A percentile compares a stretch with the other conserved stretches of the same genome.
Conservation (phyloP, 2,888 invertebrate genomes). For the Tetanocera ferruginea region DNA sequence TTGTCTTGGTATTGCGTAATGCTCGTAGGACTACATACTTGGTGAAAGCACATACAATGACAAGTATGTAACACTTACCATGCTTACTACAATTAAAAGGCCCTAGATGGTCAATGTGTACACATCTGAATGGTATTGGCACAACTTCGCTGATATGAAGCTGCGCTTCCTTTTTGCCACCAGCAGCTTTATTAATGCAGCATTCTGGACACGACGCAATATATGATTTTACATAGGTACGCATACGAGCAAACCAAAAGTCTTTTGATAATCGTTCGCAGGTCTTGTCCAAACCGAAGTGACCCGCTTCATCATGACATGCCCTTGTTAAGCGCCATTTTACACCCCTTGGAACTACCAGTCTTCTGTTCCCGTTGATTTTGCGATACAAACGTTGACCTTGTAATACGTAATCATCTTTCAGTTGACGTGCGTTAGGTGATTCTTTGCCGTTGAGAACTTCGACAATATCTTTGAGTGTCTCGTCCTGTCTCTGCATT, state of each 20-base stretch:
- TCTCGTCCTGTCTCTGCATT: constrained; percentile 17
- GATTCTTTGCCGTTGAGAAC: neutral
- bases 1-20: too few relatives aligned
- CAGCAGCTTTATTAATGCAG: constrained; percentile 44
- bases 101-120: constrained; percentile 42
- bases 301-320: constrained; percentile 54
- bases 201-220: constrained; percentile 44
- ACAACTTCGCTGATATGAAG: constrained; percentile 37
- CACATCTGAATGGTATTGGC: constrained; percentile 40
- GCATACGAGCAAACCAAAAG: constrained; percentile 50
- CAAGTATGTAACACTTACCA: constrained; percentile 65
- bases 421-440: neutral
- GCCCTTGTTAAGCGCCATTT: constrained; percentile 47
- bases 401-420: constrained; percentile 39
- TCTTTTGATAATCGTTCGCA: constrained; percentile 40
- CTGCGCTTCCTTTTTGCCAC: constrained; percentile 41
- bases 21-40: constrained; percentile 16
- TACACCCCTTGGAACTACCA: constrained; percentile 46
- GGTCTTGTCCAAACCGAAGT: constrained; percentile 51
- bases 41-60: constrained; percentile 52
- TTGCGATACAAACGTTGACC: constrained; percentile 38
- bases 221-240: constrained; percentile 48
- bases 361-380: constrained; percentile 18
- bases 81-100: constrained; percentile 43
- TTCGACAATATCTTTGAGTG: neutral